Percentiles rank a stretch among this genome's conserved stretches.
These are phyloP conservation scores for Calliphora vicina DNA, from an alignment of 1,140 invertebrate species.

Conservation along the genomic window DNA sequence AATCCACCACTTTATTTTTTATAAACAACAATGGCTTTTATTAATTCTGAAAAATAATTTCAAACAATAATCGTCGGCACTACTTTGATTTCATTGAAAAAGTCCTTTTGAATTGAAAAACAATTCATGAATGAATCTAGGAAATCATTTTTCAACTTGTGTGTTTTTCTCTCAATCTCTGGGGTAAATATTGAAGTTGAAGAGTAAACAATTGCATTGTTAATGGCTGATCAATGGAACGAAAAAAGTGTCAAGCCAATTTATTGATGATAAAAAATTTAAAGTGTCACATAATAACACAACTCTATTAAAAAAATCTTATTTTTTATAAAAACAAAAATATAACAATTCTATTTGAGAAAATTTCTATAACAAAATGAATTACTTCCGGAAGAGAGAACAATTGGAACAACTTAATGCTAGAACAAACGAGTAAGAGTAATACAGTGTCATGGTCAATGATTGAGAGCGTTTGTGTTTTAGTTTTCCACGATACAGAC, in stretches of 20 bases:
- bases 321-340: not conserved
- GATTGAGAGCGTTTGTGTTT: not conserved
- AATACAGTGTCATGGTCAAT: not conserved
- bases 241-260: not conserved
- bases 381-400: constrained; percentile 8
- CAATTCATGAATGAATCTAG: not conserved
- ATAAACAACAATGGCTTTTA: no score
- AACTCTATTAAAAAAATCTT: not conserved
- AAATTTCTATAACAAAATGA: not conserved
- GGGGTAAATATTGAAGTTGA: not conserved
- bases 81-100: not conserved
- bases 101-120: not conserved
- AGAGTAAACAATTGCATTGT: not conserved
- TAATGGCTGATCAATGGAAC: not conserved
- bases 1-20: no score
- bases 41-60: no score
- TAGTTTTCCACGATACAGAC: not conserved
- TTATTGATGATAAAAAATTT: not conserved
- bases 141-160: not conserved
- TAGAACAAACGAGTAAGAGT: no score
- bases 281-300: not conserved
- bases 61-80: no score
- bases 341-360: not conserved
- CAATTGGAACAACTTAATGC: not conserved
- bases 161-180: not conserved